Percentiles rank a stretch among this genome's conserved stretches.
Conservation (phyloP, 1,140 invertebrate genomes). For the Battus philenor region DNA sequence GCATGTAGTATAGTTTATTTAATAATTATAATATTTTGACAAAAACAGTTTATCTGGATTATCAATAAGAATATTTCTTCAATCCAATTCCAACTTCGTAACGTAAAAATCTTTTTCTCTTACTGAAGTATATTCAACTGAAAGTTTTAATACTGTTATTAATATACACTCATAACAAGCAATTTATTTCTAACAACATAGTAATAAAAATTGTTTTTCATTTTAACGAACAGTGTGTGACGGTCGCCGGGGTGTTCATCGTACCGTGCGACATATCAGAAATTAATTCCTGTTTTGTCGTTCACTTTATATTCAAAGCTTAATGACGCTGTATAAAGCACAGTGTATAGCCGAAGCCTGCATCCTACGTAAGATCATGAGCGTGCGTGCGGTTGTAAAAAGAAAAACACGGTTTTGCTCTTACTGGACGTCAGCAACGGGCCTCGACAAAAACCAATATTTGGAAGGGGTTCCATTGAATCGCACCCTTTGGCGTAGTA, state of each 20-base stretch:
- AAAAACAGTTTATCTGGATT: too few species aligned
- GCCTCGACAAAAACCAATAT: constrained; percentile 67
- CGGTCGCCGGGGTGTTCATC: constrained; percentile 54
- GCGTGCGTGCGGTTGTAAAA: constrained; percentile 56
- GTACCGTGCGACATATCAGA: constrained; percentile 71
- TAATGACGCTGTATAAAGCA: constrained; percentile 68
- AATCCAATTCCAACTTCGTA: too few species aligned
- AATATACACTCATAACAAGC: too few species aligned
- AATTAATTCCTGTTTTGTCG: constrained; percentile 76
- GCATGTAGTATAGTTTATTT: too few species aligned
- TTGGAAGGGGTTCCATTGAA: constrained; percentile 68
- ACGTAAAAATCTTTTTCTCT: too few species aligned
- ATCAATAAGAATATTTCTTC: too few species aligned
- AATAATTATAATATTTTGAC: too few species aligned
- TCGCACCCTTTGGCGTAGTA: constrained; percentile 59
- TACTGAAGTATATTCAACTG: too few species aligned
- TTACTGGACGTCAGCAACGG: constrained; percentile 53
- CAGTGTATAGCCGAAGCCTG: constrained; percentile 45
- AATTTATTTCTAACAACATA: too few species aligned
- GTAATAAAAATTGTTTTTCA: too few species aligned
- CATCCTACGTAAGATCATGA: constrained; percentile 53
- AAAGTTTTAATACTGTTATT: too few species aligned
- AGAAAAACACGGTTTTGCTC: constrained; percentile 70
- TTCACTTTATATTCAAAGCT: constrained; percentile 69
- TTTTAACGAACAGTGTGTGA: constrained; percentile 23